Evolutionary conservation across 2,888 invertebrate species (phyloP).

Genomic region (Sthenelais limicola): DNA sequence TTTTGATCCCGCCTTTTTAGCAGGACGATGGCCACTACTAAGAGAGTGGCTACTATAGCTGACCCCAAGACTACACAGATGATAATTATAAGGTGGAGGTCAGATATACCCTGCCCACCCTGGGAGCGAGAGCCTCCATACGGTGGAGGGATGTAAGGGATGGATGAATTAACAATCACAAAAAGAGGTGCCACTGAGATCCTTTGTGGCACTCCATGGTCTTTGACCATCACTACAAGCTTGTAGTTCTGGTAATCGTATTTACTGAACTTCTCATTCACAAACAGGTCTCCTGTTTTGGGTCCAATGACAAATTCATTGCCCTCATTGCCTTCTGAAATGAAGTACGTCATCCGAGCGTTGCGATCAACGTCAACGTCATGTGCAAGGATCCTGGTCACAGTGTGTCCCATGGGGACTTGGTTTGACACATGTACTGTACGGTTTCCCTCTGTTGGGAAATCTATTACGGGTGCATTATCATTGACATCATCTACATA

Average conservation of each 20-base stretch:
- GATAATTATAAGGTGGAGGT: conserved; percentile 39
- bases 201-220: conserved; percentile 40
- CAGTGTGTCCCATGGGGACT: conserved; percentile 36
- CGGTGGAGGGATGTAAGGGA: conserved; percentile 42
- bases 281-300: conserved; percentile 33
- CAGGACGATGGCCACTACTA: conserved; percentile 39
- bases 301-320: conserved; percentile 25
- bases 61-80: conserved; percentile 38
- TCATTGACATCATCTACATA: conserved; percentile 41
- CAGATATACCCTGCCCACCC: conserved; percentile 35
- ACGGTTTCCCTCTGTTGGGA: conserved; percentile 35
- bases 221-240: conserved; percentile 41
- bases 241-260: conserved; percentile 27
- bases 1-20: conserved; percentile 36
- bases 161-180: conserved; percentile 45
- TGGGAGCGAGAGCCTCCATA: conserved; percentile 7
- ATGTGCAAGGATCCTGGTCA: conserved; percentile 36
- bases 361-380: conserved; percentile 38
- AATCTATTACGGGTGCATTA: conserved; percentile 42
- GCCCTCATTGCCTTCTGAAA: conserved; percentile 36
- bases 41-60: conserved; percentile 35
- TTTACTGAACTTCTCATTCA: conserved; percentile 14
- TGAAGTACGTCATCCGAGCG: conserved; percentile 24
- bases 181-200: conserved; percentile 38
- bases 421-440: conserved; percentile 34